Base-by-base conservation (phyloP, 23 tunicate genomes). In the Ciona savignyi region DNA sequence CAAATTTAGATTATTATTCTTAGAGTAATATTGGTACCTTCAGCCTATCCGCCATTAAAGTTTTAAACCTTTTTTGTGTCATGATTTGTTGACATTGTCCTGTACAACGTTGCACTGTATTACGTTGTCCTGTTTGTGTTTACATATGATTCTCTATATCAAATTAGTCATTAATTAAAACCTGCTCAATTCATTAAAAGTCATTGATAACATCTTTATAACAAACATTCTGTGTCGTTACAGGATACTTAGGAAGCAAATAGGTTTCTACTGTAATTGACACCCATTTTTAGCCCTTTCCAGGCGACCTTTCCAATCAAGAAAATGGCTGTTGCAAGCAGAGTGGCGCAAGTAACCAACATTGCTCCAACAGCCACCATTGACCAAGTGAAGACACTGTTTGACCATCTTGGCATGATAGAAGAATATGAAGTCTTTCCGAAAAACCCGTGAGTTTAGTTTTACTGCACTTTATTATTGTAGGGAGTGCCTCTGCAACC, bases 321-420 rank as follows among this genome's bases (percentile, higher is more conserved):
- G 56, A 15, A 15, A 42, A 42, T 15, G 15, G 15, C 15, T 9
- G 56, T 15, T 6, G 56, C 56, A 42, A 42, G 11, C 15, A 15
- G 15, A 6, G 56, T 42, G 15, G 63, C 80, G 21, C 90, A 91
- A 78, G 86, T 91, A 33, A 85, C 91, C 0, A 91, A 91, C 65
- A 68, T 91, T 20, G 84, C 97, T 34, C 91, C 90, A 29, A 35
- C 83, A 28, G 90, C 86, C 25, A 80, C 83, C 0, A 65, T 31
- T 51, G 97, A 91, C 60, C 97, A 91, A 71, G 63, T 91, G 33
- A 35, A 80, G 23, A 91, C 88, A 23, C 65, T 91, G 32, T 91
- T 91, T 72, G 67, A 71, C n/a, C 80, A 74, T 67, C 85, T 91
- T 25, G 97, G 97, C 0, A 65, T 77, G 26, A 80, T 91, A 67